Conservation (phyloP, 1,140 invertebrate species). For the Hyposmocoma kahamanoa region DNA sequence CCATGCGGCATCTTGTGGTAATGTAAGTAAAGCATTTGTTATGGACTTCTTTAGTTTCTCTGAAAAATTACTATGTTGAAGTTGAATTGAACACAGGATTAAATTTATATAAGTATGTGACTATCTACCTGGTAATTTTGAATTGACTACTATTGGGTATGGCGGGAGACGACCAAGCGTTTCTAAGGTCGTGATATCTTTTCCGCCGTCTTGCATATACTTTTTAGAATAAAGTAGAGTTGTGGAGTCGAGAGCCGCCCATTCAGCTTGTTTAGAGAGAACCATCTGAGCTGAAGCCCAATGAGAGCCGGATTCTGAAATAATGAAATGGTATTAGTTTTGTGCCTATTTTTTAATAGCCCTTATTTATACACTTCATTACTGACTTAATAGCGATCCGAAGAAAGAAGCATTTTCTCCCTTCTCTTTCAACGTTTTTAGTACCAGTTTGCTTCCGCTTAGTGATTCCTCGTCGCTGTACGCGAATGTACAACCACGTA, state of each 20-base stretch:
- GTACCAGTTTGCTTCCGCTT: slow-evolving; percentile 73
- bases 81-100: neutral
- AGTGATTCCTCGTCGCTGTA: slow-evolving; percentile 73
- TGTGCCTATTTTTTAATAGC: too few relatives aligned
- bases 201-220: slow-evolving; percentile 73
- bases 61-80: slow-evolving; percentile 35
- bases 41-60: slow-evolving; percentile 67
- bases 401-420: slow-evolving; percentile 79
- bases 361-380: too few relatives aligned
- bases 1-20: slow-evolving; percentile 62
- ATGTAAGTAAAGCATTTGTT: slow-evolving; percentile 50
- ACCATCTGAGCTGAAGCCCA: slow-evolving; percentile 77
- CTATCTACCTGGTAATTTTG: slow-evolving; percentile 68
- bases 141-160: slow-evolving; percentile 76
- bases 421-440: slow-evolving; percentile 73
- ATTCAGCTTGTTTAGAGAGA: slow-evolving; percentile 75
- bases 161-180: slow-evolving; percentile 77
- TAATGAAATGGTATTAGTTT: slow-evolving; percentile 7
- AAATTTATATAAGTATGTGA: neutral
- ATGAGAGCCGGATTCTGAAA: slow-evolving; percentile 75
- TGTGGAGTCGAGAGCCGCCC: slow-evolving; percentile 77
- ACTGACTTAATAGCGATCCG: slow-evolving; percentile 74
- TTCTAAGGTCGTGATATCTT: slow-evolving; percentile 73
- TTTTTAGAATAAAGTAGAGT: slow-evolving; percentile 74
- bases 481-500: slow-evolving; percentile 75